A percentile compares a stretch with the other conserved stretches of the same genome.
Evolutionary conservation across 2,797 vertebrate species (phyloP).

Genomic region (Otolemur crassicaudatus): DNA sequence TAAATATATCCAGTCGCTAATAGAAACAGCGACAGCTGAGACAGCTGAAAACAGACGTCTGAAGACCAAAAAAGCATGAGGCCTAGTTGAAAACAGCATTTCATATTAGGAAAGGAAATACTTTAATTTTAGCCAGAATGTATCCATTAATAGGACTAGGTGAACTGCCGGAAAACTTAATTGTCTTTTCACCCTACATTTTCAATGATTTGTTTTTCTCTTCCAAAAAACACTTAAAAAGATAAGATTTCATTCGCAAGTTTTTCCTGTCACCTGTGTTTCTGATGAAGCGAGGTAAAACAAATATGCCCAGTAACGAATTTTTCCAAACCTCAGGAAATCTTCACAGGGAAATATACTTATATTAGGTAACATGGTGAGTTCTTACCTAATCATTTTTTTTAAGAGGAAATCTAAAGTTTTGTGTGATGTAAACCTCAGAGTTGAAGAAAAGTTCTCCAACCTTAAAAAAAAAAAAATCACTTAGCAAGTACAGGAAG

Average conservation of each 20-base stretch:
- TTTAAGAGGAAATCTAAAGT: constrained; percentile 1
- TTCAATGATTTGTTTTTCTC: background rate
- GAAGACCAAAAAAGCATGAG: background rate
- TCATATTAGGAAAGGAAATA: background rate
- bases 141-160: background rate
- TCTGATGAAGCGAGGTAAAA: background rate
- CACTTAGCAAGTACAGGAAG: background rate
- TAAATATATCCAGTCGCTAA: background rate
- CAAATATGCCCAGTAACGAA: background rate
- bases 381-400: background rate
- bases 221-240: constrained; percentile 25
- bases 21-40: background rate
- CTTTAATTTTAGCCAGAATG: constrained; percentile 29
- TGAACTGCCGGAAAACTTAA: background rate
- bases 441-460: background rate
- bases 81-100: background rate
- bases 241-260: background rate
- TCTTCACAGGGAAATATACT: background rate
- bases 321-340: background rate
- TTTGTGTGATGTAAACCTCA: background rate
- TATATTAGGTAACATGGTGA: background rate
- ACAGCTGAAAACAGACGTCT: constrained; percentile 1
- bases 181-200: background rate
- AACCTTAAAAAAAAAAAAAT: background rate
- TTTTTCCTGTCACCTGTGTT: background rate